Conservation (phyloP, 2,797 vertebrate genomes). For the Myotis myotis region DNA sequence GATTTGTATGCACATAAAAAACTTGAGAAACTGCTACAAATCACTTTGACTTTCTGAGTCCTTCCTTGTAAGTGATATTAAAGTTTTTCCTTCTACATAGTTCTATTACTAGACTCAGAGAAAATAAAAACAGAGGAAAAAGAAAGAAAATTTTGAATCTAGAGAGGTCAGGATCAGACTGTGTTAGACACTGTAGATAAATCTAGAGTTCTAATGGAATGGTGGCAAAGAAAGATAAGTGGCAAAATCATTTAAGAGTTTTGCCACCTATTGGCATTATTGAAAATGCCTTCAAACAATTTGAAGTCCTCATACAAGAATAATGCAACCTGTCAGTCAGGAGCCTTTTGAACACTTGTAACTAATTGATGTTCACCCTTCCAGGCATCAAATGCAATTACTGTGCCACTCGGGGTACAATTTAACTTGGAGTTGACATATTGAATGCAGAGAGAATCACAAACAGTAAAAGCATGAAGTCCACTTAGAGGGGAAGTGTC, state of each 20-base stretch:
- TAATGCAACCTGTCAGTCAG: conserved; percentile 58
- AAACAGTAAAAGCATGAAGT: neutral
- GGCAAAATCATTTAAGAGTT: conserved; percentile 52
- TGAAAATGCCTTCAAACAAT: conserved; percentile 58
- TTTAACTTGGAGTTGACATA: conserved; percentile 48
- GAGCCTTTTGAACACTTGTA: conserved; percentile 49
- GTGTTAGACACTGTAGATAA: neutral
- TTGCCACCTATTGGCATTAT: conserved; percentile 53
- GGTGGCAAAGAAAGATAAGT: conserved; percentile 45
- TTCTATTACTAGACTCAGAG: neutral
- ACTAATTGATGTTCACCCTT: conserved; percentile 63
- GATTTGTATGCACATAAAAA: neutral
- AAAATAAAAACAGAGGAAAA: neutral
- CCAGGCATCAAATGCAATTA: conserved; percentile 64
- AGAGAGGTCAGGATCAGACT: neutral
- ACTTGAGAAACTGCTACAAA: neutral
- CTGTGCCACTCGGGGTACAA: neutral
- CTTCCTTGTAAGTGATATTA: neutral
- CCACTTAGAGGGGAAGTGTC: neutral
- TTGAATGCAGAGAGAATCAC: neutral
- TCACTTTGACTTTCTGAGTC: conserved; percentile 14
- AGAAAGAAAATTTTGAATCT: neutral
- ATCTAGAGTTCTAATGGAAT: neutral
- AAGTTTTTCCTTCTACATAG: neutral
- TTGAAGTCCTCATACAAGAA: conserved; percentile 59